Conservation (phyloP, 1,140 invertebrate genomes). For the Saccostrea echinata region DNA sequence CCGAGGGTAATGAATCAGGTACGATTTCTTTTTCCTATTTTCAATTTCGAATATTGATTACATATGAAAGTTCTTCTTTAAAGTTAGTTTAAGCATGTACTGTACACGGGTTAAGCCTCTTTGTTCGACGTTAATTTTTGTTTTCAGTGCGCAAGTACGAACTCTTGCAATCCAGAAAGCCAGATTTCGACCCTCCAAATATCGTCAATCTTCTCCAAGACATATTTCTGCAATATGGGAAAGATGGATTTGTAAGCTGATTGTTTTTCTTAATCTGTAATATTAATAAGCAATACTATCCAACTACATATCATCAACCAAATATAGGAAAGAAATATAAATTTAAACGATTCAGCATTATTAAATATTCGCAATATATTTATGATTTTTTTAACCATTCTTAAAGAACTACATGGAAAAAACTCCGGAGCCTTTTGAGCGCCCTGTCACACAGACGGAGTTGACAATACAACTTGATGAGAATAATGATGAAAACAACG, state of each 20-base stretch:
- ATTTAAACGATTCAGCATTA: no score
- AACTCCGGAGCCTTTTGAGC: background rate
- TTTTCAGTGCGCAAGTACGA: slow-evolving; percentile 7
- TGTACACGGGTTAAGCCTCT: background rate
- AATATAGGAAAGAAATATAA: no score
- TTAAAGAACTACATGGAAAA: background rate
- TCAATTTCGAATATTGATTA: background rate
- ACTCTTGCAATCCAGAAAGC: slow-evolving; percentile 15
- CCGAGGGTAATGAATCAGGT: background rate
- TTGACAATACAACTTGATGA: background rate
- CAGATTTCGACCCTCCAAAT: background rate
- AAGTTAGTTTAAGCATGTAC: background rate
- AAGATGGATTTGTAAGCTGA: background rate
- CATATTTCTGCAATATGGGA: slow-evolving; percentile 1
- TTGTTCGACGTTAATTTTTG: background rate
- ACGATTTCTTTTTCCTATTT: background rate
- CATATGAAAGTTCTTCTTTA: background rate
- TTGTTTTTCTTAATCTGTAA: no score
- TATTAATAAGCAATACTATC: no score
- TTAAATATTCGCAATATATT: no score
- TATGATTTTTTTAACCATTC: background rate
- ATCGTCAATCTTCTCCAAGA: slow-evolving; percentile 23
- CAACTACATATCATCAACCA: no score
- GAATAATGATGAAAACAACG: background rate
- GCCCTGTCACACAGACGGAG: background rate